Evolutionary conservation across 1,140 invertebrate genomes (phyloP).

Genomic region (Musca vetustissima): DNA sequence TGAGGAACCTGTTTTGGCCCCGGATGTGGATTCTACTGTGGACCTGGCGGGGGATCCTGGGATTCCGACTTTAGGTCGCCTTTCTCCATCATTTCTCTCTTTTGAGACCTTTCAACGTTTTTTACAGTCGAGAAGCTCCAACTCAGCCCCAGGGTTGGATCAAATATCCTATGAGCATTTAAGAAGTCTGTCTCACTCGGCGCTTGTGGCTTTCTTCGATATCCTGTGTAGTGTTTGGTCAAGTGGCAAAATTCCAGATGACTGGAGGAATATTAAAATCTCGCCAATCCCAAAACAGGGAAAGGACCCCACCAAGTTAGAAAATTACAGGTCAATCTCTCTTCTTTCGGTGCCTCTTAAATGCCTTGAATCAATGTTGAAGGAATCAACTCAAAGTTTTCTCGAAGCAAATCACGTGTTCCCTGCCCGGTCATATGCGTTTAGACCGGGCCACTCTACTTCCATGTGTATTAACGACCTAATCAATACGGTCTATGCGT

Average conservation of each 20-base stretch:
- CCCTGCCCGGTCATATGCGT: not conserved
- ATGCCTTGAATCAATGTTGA: not conserved
- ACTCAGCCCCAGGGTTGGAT: not conserved
- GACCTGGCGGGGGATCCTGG: too few relatives aligned
- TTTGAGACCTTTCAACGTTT: not conserved
- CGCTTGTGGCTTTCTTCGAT: not conserved
- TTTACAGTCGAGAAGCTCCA: not conserved
- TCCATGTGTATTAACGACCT: conserved; percentile 16
- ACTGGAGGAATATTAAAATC: not conserved
- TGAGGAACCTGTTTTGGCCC: too few relatives aligned
- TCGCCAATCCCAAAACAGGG: not conserved
- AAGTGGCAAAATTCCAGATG: not conserved
- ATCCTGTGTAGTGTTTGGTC: not conserved
- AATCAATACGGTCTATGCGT: not conserved
- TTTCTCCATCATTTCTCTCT: too few relatives aligned
- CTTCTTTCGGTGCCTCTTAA: not conserved
- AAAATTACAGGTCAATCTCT: not conserved
- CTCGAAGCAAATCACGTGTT: not conserved
- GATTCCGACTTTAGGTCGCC: too few relatives aligned
- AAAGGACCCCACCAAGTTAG: not conserved
- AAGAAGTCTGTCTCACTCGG: not conserved
- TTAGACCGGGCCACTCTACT: not conserved
- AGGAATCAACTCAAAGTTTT: not conserved
- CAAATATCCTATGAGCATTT: not conserved
- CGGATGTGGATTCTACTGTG: too few relatives aligned